phyloP scores from a whole-genome alignment of 2,888 invertebrate genomes.

The Epinotia demarniana region DNA sequence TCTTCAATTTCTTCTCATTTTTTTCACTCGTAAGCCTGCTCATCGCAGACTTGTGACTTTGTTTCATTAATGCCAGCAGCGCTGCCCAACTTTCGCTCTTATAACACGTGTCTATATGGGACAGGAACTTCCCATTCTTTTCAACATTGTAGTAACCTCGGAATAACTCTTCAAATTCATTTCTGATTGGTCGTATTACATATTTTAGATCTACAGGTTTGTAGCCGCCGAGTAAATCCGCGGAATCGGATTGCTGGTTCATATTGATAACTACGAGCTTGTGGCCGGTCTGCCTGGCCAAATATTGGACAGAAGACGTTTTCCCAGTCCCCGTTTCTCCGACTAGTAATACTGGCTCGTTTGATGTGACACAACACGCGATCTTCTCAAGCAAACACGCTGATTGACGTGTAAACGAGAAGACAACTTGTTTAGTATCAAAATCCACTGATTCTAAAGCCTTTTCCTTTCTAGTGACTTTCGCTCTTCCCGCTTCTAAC shows the following conservation, averaged over 20 bases:
- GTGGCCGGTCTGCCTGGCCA: conserved; percentile 93
- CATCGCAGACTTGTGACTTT: conserved; percentile 88
- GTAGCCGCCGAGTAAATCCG: conserved; percentile 98
- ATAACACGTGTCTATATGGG: conserved; percentile 91
- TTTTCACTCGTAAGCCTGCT: conserved; percentile 74
- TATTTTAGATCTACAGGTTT: conserved; percentile 97
- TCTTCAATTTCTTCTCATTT: conserved; percentile 67
- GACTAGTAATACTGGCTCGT: conserved; percentile 96
- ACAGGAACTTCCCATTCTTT: conserved; percentile 93
- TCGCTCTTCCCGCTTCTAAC: conserved; percentile 90
- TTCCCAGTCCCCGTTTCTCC: conserved; percentile 99
- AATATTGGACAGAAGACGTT: conserved; percentile 96
- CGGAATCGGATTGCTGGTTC: conserved; percentile 99
- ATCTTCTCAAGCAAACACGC: conserved; percentile 94
- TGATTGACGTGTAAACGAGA: conserved; percentile 93
- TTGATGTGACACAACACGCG: conserved; percentile 91
- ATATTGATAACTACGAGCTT: conserved; percentile 97
- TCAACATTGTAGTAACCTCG: conserved; percentile 89
- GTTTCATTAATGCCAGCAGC: conserved; percentile 90
- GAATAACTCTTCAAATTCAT: conserved; percentile 94
- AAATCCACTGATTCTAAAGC: conserved; percentile 69
- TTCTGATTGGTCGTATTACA: conserved; percentile 91
- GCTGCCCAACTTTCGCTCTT: conserved; percentile 89
- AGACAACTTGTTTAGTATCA: conserved; percentile 82
- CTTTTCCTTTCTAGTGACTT: conserved; percentile 76